A percentile compares a stretch with the other conserved stretches of the same genome.
phyloP scores from a whole-genome alignment of 2,888 invertebrate species.

The Copidosoma aretas region DNA sequence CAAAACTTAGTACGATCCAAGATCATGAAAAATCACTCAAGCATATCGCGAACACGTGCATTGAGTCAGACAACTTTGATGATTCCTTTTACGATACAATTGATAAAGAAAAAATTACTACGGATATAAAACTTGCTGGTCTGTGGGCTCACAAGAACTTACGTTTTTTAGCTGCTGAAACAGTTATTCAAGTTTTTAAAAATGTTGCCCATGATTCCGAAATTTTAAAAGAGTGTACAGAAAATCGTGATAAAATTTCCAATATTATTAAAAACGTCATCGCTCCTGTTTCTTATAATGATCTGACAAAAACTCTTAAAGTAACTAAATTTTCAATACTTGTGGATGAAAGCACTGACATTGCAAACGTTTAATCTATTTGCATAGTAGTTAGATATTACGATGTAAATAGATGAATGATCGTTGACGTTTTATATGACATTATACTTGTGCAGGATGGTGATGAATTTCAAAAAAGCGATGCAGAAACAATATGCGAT shows the following conservation, averaged over 20 bases:
- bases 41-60: too few relatives aligned
- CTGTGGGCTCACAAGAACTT: too few relatives aligned
- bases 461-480: not conserved
- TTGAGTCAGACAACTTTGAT: too few relatives aligned
- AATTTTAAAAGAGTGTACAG: too few relatives aligned
- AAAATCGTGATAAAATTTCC: not conserved
- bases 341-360: slow-evolving; percentile 5
- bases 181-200: too few relatives aligned
- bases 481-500: not conserved
- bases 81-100: too few relatives aligned
- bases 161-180: too few relatives aligned
- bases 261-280: not conserved
- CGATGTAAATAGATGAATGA: not conserved
- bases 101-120: too few relatives aligned
- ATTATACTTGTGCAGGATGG: not conserved
- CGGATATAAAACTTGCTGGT: too few relatives aligned
- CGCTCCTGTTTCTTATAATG: not conserved
- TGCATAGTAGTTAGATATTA: not conserved
- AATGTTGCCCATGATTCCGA: too few relatives aligned
- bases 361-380: not conserved
- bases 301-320: not conserved
- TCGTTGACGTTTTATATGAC: not conserved
- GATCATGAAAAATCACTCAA: too few relatives aligned
- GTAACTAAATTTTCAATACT: not conserved
- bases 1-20: too few relatives aligned